Evolutionary conservation across 2,113 vertebrate species (phyloP), one percentile per base, ranked within the genome.

Genomic region (Sialia sialis): DNA sequence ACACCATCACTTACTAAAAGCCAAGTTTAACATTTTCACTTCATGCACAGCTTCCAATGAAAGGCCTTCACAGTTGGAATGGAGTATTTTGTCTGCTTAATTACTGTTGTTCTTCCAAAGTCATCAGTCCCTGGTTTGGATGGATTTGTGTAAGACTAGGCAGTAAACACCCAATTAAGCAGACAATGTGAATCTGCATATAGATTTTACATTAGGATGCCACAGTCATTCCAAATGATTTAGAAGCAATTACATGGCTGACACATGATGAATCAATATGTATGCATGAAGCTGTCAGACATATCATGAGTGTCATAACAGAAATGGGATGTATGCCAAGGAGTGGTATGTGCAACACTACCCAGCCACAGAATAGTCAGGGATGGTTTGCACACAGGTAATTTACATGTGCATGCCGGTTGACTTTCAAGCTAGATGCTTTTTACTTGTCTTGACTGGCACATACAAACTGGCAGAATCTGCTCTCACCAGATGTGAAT

Each of bases 221-320:
- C 34, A 26, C 52, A 95, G 84, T 46, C 7, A 25, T 63, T 83
- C 94, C 64, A 62, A 41, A 88, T 76, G 58, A 86, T 87, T 94
- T 58, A 34, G 81, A 92, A 69, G 54, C 77, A 84, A 94, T 92
- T 93, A 96, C 62, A 63, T 23, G 77, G 88, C 63, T 84, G 76
- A 89, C 64, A 70, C 64, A n/a, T 15, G 69, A 93, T 91, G 81
- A 94, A 75, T 87, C 87, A 63, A 74, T 91, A 91, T 14, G 62
- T 81, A 62, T 95, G 95, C 94, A 76, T 34, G 38, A 34, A 90
- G 75, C 48, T 22, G 34, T 59, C 27, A 20, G 66, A 38, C 30
- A 39, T 8, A 62, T 30, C 77, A 60, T 2, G 38, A 6, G 0
- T 34, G 55, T 54, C 62, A 38, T 51, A 68, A 89, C 52, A 58